Evolutionary conservation across 2,797 vertebrate species (phyloP).

Genomic region (Sebastes flavidus): DNA sequence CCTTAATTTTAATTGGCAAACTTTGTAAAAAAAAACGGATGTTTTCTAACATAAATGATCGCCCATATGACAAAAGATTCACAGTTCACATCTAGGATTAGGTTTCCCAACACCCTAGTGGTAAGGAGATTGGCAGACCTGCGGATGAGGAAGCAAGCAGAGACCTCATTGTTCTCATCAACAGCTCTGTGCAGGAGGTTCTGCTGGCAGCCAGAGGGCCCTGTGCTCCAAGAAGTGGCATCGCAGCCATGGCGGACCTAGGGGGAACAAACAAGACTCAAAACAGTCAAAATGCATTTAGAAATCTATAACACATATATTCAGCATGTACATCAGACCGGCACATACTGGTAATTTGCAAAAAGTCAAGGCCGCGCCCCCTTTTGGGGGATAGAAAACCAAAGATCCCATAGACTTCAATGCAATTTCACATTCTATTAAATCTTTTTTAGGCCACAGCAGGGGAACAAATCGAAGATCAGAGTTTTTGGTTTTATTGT

Average conservation of each 20-base stretch:
- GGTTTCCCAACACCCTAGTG: background rate
- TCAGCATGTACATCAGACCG: no score
- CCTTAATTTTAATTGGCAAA: background rate
- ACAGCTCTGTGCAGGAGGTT: conserved; percentile 95
- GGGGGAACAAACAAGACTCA: background rate
- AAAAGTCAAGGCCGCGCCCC: no score
- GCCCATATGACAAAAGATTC: background rate
- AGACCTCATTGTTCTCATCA: conserved; percentile 93
- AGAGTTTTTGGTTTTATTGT: accelerated
- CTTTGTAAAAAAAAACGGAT: background rate
- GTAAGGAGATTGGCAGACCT: conserved; percentile 82
- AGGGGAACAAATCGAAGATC: no score
- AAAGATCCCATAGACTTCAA: no score
- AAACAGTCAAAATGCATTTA: background rate
- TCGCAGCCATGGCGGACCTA: conserved; percentile 98
- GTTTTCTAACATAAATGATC: background rate
- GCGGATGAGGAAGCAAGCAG: conserved; percentile 95
- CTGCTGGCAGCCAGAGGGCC: conserved; percentile 93
- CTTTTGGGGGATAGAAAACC: no score
- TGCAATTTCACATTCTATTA: no score
- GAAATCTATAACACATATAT: background rate
- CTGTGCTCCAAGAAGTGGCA: conserved; percentile 92
- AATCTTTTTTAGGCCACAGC: accelerated
- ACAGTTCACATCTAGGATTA: background rate
- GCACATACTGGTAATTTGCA: accelerated